These are phyloP conservation scores for Vesta saturnalis DNA, from an alignment of 2,888 invertebrate genomes.

Conservation along the genomic window DNA sequence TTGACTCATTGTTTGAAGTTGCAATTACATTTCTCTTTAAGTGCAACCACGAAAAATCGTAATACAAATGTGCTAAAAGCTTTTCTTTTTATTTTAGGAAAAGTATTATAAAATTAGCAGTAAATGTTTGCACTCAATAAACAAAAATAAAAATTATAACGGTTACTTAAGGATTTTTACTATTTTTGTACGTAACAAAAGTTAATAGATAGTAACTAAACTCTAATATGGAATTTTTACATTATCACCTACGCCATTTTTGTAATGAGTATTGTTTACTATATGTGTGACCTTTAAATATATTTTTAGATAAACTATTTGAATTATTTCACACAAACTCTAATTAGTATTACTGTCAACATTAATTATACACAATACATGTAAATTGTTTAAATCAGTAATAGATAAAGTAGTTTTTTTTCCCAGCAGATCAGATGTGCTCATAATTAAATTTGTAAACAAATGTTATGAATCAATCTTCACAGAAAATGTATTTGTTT, in stretches of 20 bases:
- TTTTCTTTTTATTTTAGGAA: not conserved
- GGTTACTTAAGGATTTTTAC: not conserved
- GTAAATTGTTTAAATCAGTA: not conserved
- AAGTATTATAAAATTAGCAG: constrained; percentile 5
- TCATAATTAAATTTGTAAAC: constrained; percentile 18
- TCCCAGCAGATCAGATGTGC: not conserved
- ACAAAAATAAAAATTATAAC: constrained; percentile 7
- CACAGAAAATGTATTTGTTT: constrained; percentile 23
- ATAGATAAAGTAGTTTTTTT: not conserved
- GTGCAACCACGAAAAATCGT: not conserved
- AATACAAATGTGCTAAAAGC: not conserved
- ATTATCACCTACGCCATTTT: not conserved
- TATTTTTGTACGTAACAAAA: not conserved
- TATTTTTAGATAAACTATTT: not conserved
- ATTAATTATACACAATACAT: not conserved
- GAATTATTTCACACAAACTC: not conserved
- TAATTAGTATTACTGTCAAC: not conserved
- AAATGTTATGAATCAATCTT: constrained; percentile 19
- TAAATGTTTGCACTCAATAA: not conserved
- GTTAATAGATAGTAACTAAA: not conserved
- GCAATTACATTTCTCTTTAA: not conserved
- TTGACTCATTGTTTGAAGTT: constrained; percentile 8
- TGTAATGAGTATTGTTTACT: not conserved
- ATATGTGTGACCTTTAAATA: not conserved
- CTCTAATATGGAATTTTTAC: not conserved